Evolutionary conservation across 2,888 invertebrate genomes (phyloP).

Genomic region (Ellobium chinense): DNA sequence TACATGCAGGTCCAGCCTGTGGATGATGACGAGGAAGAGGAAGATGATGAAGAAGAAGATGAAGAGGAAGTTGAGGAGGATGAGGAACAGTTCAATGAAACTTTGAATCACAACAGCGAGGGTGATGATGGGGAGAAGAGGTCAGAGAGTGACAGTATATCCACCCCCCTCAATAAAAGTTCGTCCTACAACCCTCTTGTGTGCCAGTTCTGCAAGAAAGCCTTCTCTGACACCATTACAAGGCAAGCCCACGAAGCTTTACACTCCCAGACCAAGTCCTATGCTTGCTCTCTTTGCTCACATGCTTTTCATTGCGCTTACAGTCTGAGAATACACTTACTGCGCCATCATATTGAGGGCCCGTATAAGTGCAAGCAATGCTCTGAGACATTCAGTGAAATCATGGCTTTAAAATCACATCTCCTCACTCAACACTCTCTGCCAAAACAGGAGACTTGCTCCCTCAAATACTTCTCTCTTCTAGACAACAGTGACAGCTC

Average conservation of each 20-base stretch:
- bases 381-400: conserved; percentile 1
- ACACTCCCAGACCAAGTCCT: conserved; percentile 37
- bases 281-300: conserved; percentile 30
- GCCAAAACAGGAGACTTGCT: conserved; percentile 35
- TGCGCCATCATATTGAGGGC: conserved; percentile 63
- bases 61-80: conserved; percentile 45
- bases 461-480: conserved; percentile 39
- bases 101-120: neutral
- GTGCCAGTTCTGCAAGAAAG: conserved; percentile 32
- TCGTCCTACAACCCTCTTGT: neutral
- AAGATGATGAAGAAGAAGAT: conserved; percentile 41
- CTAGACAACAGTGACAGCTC: conserved; percentile 11
- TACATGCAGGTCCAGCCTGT: conserved; percentile 23
- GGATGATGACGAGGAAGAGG: conserved; percentile 43
- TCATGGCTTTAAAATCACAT: conserved; percentile 23
- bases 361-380: conserved; percentile 69
- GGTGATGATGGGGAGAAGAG: neutral
- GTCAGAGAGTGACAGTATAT: neutral
- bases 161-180: neutral
- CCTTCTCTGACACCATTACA: conserved; percentile 31
- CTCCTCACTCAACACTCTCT: conserved; percentile 29
- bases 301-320: conserved; percentile 49
- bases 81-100: conserved; percentile 43
- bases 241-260: conserved; percentile 37
- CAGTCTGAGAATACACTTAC: conserved; percentile 64